Evolutionary conservation across 2,113 vertebrate genomes (phyloP).

Genomic region (Sakesphorus luctuosus): DNA sequence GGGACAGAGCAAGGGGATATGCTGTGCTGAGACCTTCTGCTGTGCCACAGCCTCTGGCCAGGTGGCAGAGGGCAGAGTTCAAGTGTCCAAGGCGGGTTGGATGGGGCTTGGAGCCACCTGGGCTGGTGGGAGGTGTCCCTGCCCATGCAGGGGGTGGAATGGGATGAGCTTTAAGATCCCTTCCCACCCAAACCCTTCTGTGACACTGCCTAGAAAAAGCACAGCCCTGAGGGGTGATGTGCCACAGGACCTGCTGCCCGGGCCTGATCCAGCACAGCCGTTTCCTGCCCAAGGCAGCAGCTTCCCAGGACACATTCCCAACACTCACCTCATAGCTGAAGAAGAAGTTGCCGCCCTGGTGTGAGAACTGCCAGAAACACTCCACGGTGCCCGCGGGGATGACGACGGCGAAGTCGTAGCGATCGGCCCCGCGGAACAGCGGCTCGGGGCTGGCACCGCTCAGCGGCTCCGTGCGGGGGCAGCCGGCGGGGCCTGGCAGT

Average conservation of each 20-base stretch:
- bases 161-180: not conserved
- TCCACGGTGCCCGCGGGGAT: conserved; percentile 72
- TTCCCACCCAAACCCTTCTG: not conserved
- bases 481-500: conserved; percentile 5
- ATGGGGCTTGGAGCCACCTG: fast-evolving
- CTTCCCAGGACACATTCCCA: fast-evolving
- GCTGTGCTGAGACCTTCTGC: not conserved
- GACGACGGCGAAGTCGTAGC: conserved; percentile 87
- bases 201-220: not conserved
- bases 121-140: fast-evolving
- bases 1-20: not conserved
- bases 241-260: fast-evolving
- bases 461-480: conserved; percentile 64
- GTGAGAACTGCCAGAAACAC: conserved; percentile 94
- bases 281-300: fast-evolving
- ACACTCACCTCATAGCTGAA: conserved; percentile 88
- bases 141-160: not conserved
- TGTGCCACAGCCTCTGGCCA: not conserved
- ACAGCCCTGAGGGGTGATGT: fast-evolving
- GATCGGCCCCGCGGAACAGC: conserved; percentile 80
- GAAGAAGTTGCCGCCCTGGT: conserved; percentile 85
- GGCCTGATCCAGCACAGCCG: not conserved
- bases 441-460: conserved; percentile 68
- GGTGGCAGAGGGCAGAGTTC: not conserved
- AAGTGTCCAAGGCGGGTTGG: fast-evolving